Evolutionary conservation across 2,113 vertebrate genomes (phyloP).

Genomic region (Caloenas nicobarica): DNA sequence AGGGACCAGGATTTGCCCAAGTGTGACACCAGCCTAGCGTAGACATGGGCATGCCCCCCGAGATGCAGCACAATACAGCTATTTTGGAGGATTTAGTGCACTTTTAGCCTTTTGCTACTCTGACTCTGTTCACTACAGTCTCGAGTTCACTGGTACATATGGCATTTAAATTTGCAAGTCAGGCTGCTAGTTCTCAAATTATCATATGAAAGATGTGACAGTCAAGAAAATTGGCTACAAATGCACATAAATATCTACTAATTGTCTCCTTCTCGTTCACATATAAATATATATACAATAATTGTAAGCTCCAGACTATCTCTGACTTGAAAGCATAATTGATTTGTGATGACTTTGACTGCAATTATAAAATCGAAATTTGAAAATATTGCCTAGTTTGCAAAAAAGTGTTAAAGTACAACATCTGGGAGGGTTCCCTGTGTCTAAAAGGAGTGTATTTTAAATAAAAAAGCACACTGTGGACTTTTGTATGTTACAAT

Average conservation of each 20-base stretch:
- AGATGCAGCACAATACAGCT: neutral
- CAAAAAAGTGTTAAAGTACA: neutral
- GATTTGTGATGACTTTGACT: neutral
- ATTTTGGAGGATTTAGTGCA: neutral
- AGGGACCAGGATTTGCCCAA: neutral
- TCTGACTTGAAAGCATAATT: neutral
- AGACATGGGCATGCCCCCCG: neutral
- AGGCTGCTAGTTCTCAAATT: neutral
- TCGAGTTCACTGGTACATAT: neutral
- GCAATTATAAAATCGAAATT: neutral
- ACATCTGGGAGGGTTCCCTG: fast-evolving
- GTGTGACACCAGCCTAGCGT: neutral
- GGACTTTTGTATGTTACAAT: neutral
- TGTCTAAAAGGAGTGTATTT: neutral
- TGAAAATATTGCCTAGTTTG: neutral
- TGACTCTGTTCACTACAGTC: neutral
- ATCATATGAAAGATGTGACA: neutral
- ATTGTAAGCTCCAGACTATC: neutral
- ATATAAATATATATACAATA: neutral
- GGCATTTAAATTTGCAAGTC: neutral
- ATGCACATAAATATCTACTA: neutral
- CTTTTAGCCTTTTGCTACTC: neutral
- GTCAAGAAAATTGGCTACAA: neutral
- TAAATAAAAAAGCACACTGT: neutral
- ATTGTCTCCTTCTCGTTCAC: neutral